phyloP scores from a whole-genome alignment of 1,140 invertebrate genomes.

The Aricia agestis region DNA sequence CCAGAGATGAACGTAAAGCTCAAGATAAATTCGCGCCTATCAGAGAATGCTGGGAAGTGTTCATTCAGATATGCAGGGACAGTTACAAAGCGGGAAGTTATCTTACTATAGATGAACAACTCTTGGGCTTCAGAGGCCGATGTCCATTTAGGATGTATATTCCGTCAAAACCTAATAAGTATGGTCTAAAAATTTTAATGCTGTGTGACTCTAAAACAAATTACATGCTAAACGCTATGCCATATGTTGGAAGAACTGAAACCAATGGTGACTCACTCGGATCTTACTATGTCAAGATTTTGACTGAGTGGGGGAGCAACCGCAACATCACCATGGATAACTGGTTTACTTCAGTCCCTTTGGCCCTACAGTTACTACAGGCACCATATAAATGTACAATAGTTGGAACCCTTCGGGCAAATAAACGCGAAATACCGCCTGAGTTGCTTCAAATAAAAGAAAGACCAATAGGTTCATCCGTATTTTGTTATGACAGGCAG shows the following conservation, averaged over 20 bases:
- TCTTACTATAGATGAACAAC: conserved; percentile 28
- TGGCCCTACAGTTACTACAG: not conserved
- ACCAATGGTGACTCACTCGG: conserved; percentile 16
- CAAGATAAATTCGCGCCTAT: conserved; percentile 27
- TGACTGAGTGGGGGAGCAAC: conserved; percentile 7
- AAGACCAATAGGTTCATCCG: conserved; percentile 3
- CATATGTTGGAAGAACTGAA: conserved; percentile 23
- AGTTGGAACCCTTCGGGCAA: conserved; percentile 2
- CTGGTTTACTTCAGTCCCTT: conserved; percentile 9
- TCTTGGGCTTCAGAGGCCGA: conserved; percentile 27
- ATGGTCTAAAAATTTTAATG: conserved; percentile 23
- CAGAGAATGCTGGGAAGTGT: conserved; percentile 29
- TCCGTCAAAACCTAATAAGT: conserved; percentile 25
- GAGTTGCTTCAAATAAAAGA: not conserved
- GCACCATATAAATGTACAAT: conserved; percentile 4
- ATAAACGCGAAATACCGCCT: conserved; percentile 6
- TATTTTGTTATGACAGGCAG: conserved; percentile 19
- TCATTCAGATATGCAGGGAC: conserved; percentile 26
- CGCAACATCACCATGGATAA: conserved; percentile 13
- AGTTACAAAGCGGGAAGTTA: conserved; percentile 25
- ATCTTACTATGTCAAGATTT: conserved; percentile 22
- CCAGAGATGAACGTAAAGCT: conserved; percentile 12
- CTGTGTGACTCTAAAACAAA: conserved; percentile 20
- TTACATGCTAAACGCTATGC: conserved; percentile 23
- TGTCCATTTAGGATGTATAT: conserved; percentile 31